Evolutionary conservation across 1,140 invertebrate species (phyloP).

Genomic region (Tigriopus japonicus): DNA sequence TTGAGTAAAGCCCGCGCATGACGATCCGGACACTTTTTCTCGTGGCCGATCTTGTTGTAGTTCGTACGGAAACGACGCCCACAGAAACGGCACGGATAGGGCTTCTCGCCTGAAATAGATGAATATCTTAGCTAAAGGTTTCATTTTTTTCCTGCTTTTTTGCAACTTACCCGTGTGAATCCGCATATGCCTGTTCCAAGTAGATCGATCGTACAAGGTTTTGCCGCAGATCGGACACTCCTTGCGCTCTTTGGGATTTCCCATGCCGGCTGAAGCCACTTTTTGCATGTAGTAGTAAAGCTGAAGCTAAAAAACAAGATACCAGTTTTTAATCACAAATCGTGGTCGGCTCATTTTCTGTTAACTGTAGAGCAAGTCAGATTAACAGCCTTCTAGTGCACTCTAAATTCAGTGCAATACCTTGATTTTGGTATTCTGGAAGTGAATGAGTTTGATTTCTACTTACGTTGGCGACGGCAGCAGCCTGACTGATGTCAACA

Average conservation of each 20-base stretch:
- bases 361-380: too few species aligned
- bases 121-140: too few species aligned
- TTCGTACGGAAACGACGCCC: conserved; percentile 10
- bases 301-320: conserved; percentile 4
- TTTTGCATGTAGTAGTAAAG: conserved; percentile 15
- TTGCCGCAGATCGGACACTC: conserved; percentile 11
- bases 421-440: too few species aligned
- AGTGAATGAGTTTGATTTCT: neutral
- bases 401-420: too few species aligned
- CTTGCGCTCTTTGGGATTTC: conserved; percentile 12
- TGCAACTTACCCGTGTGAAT: conserved; percentile 9
- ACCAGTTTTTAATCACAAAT: too few species aligned
- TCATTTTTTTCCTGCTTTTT: too few species aligned
- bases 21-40: conserved; percentile 13
- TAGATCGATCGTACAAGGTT: conserved; percentile 12
- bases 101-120: conserved; percentile 6
- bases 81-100: conserved; percentile 11
- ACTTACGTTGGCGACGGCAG: conserved; percentile 13
- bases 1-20: neutral
- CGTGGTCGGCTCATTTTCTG: too few species aligned
- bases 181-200: conserved; percentile 11
- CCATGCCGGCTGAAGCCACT: neutral
- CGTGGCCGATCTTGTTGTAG: conserved; percentile 13
- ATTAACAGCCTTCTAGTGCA: too few species aligned
- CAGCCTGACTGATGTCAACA: conserved; percentile 1